Conservation (phyloP, 2,113 vertebrate species). For the Phycodurus eques region DNA sequence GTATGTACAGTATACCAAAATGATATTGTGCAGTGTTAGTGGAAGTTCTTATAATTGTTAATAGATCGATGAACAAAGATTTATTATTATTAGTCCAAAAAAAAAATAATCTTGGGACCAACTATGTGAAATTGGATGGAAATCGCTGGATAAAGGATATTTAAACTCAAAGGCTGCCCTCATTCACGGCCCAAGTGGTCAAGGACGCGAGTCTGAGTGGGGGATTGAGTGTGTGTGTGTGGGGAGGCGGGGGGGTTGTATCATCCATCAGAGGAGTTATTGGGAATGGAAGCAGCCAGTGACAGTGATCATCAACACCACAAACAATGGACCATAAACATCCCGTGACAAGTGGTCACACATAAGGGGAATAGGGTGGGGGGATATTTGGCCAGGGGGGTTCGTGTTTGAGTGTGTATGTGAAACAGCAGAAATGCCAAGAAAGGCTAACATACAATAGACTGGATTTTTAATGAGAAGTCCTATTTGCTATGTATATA, state of each 20-base stretch:
- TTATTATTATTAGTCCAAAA: background rate
- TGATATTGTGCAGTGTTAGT: too few species aligned
- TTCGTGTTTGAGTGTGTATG: conserved; percentile 31
- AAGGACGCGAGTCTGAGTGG: conserved; percentile 75
- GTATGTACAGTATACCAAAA: too few species aligned
- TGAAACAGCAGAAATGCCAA: conserved; percentile 2
- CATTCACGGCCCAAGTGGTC: conserved; percentile 61
- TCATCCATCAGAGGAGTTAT: conserved; percentile 72
- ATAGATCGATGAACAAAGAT: too few species aligned
- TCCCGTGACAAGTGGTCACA: conserved; percentile 70
- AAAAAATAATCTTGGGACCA: background rate
- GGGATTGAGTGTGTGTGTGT: background rate
- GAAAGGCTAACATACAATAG: background rate
- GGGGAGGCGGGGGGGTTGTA: background rate
- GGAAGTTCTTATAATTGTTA: too few species aligned
- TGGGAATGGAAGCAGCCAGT: conserved; percentile 76
- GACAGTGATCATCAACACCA: conserved; percentile 77
- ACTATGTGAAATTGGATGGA: background rate
- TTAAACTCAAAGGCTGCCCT: conserved; percentile 21
- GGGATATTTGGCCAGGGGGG: conserved; percentile 27
- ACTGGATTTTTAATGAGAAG: conserved; percentile 19
- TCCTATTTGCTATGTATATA: background rate
- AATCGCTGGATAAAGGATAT: background rate
- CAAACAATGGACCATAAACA: conserved; percentile 79
- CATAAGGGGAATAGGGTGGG: conserved; percentile 29